Conservation (phyloP, 1,140 invertebrate species). For the Bombus consobrinus region DNA sequence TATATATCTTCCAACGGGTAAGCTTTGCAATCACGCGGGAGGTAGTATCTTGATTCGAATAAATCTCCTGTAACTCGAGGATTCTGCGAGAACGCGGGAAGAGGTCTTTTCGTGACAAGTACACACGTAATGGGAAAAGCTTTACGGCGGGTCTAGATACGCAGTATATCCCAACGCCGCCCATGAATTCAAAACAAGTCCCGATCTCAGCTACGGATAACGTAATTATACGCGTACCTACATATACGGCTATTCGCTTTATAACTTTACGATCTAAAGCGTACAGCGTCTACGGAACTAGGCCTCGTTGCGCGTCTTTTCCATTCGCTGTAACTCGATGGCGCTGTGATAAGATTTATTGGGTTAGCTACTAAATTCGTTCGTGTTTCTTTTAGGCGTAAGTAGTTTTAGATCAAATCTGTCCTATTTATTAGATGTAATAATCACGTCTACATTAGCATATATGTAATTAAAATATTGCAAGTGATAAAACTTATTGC, state of each 20-base stretch:
- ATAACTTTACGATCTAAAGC: slow-evolving; percentile 34
- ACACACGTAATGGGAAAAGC: slow-evolving; percentile 65
- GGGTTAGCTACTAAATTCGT: not conserved
- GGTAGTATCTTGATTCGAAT: slow-evolving; percentile 72
- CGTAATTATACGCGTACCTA: slow-evolving; percentile 56
- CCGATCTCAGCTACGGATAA: slow-evolving; percentile 39
- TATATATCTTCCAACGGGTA: slow-evolving; percentile 64
- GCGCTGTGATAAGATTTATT: not conserved
- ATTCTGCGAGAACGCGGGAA: slow-evolving; percentile 41
- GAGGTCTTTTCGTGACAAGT: slow-evolving; percentile 63
- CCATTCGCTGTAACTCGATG: not conserved
- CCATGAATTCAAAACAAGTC: slow-evolving; percentile 67
- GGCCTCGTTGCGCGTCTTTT: not conserved
- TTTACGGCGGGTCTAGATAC: slow-evolving; percentile 50
- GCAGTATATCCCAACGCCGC: slow-evolving; percentile 40
- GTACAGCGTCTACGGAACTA: not conserved
- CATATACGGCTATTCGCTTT: slow-evolving; percentile 31
- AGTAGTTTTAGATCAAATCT: no score
- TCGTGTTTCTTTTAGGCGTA: not conserved
- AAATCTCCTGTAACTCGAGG: slow-evolving; percentile 71
- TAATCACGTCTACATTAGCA: not conserved
- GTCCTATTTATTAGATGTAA: no score
- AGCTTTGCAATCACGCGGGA: slow-evolving; percentile 66
- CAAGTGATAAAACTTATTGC: no score
- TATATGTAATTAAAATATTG: no score